Percentiles rank a stretch among this genome's conserved stretches.
Evolutionary conservation across 2,797 vertebrate species (phyloP).

Genomic region (Anableps anableps): DNA sequence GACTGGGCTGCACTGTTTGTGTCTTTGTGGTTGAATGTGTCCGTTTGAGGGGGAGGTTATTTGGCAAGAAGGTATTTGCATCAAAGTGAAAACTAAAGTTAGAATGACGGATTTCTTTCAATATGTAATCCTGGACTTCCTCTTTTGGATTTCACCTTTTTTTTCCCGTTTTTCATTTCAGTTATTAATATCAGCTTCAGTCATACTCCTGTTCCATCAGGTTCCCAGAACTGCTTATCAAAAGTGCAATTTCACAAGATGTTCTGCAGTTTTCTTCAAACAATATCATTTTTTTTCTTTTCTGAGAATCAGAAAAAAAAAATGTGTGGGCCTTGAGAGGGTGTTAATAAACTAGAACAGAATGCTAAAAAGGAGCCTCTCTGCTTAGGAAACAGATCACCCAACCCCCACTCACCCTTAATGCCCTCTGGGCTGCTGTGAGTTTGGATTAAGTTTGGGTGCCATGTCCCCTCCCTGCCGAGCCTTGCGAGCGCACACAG

Average conservation of each 20-base stretch:
- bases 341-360: conserved; percentile 54
- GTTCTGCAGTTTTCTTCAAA: not conserved
- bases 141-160: conserved; percentile 6
- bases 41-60: conserved; percentile 5
- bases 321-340: not conserved
- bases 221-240: conserved; percentile 1
- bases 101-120: conserved; percentile 3
- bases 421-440: conserved; percentile 75
- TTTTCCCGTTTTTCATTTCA: not conserved
- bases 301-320: not conserved
- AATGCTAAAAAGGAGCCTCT: conserved; percentile 66
- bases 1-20: not conserved
- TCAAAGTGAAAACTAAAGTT: conserved; percentile 37
- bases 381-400: conserved; percentile 60
- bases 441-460: conserved; percentile 81
- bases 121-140: not conserved
- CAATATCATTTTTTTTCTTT: not conserved
- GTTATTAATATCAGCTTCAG: not conserved
- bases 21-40: conserved; percentile 11
- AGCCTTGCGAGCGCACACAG: conserved; percentile 44
- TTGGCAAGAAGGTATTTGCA: conserved; percentile 15
- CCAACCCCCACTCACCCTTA: conserved; percentile 75
- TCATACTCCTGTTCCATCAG: not conserved
- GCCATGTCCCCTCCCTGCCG: conserved; percentile 60
- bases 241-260: not conserved